Percentiles rank a stretch among this genome's conserved stretches.
Conservation (phyloP, 1,140 invertebrate species). For the Apolygus lucorum region DNA sequence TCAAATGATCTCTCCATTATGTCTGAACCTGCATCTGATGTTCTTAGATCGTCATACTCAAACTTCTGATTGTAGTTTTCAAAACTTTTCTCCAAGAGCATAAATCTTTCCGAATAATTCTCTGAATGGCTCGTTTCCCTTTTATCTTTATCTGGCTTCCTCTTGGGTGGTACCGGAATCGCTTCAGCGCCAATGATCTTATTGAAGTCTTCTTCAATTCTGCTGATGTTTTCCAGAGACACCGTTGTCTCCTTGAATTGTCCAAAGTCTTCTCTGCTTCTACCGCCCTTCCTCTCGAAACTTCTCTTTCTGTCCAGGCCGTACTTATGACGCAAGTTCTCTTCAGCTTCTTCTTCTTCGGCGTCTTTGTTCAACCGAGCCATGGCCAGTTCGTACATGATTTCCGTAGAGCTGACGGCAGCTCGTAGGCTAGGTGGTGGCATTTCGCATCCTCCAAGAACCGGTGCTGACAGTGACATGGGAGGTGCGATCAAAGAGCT, state of each 20-base stretch:
- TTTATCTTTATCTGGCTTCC: neutral
- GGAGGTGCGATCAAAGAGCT: conserved; percentile 59
- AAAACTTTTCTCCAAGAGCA: conserved; percentile 19
- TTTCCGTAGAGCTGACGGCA: conserved; percentile 69
- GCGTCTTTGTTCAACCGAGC: conserved; percentile 65
- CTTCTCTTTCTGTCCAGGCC: conserved; percentile 30
- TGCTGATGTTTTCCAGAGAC: neutral
- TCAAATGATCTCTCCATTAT: conserved; percentile 20
- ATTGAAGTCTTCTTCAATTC: neutral
- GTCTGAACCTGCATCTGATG: conserved; percentile 25
- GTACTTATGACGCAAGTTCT: conserved; percentile 36
- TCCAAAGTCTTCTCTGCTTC: neutral
- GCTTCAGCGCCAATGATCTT: conserved; percentile 1
- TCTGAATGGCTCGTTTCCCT: neutral
- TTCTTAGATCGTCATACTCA: conserved; percentile 22
- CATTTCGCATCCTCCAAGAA: conserved; percentile 49
- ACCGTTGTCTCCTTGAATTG: neutral
- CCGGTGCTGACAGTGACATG: conserved; percentile 67
- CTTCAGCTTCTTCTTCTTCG: conserved; percentile 56
- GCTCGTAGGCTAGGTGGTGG: conserved; percentile 47
- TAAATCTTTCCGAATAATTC: conserved; percentile 8
- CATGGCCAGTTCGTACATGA: conserved; percentile 69
- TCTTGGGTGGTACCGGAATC: neutral
- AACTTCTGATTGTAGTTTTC: conserved; percentile 21
- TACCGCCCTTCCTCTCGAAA: conserved; percentile 24